Evolutionary conservation across 2,888 invertebrate species (phyloP).

Genomic region (Volucella inanis): DNA sequence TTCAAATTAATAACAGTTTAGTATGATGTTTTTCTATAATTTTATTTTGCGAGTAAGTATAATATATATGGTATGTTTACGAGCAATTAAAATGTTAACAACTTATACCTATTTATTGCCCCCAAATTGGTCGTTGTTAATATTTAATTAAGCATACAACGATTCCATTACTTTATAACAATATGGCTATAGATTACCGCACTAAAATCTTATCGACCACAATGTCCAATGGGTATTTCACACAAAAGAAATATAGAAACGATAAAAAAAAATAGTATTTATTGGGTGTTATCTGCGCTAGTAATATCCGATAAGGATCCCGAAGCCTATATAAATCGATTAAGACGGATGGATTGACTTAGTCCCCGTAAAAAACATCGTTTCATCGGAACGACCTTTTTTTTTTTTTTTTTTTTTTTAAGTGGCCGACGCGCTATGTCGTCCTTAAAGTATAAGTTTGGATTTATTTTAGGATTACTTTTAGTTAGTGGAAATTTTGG

Average conservation of each 20-base stretch:
- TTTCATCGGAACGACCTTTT: constrained; percentile 15
- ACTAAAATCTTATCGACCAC: constrained; percentile 61
- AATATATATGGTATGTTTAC: too few relatives aligned
- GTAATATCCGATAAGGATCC: constrained; percentile 45
- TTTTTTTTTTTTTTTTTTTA: neutral
- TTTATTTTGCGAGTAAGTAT: neutral
- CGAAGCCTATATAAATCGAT: constrained; percentile 67
- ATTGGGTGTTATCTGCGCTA: constrained; percentile 19
- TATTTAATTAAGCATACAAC: neutral
- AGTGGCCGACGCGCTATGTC: constrained; percentile 77
- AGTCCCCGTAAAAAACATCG: constrained; percentile 59
- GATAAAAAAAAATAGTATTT: constrained; percentile 16
- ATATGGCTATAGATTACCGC: constrained; percentile 50
- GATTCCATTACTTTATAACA: constrained; percentile 32
- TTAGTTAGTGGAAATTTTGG: constrained; percentile 78
- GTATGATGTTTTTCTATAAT: neutral
- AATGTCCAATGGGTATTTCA: constrained; percentile 63
- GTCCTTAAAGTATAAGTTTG: constrained; percentile 76
- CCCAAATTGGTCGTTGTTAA: constrained; percentile 22
- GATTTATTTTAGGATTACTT: constrained; percentile 78
- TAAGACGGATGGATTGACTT: constrained; percentile 38
- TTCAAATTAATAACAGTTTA: constrained; percentile 16
- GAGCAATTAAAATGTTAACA: neutral
- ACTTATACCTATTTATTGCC: constrained; percentile 24
- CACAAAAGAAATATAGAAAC: constrained; percentile 56